Evolutionary conservation across 2,113 vertebrate genomes (phyloP), one percentile per base, ranked within the genome.

Genomic region (Sterrhoptilus dennistouni): DNA sequence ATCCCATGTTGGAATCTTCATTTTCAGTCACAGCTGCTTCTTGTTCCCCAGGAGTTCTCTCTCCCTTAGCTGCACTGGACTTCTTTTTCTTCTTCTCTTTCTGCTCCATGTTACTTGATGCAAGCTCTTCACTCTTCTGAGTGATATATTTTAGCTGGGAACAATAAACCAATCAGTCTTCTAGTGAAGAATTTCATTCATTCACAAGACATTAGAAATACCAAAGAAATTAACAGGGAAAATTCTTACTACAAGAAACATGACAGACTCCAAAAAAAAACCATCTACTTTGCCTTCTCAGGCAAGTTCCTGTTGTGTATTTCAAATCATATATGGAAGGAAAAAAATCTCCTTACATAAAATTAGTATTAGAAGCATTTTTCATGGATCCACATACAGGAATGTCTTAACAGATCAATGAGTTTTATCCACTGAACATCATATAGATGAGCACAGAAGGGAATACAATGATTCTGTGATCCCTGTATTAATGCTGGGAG

Each of bases 71-170:
- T 60, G 87, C 59, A 14, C 49, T 59, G 5, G 91, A 64, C 42
- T 97, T 97, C 87, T 97, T 97, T 57, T 91, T 97, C 88, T 95
- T 98, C 89, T 91, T 98, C 63, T 96, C 97, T 69, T 97, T 98
- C 78, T 97, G 95, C 52, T 97, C 97, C 86, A 90, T 86, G 82
- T 96, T 96, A 89, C 27, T 97, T 27, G 91, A 71, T 25, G 86
- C 31, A 14, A 98, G 65, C 36, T 97, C 97, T 42, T 98, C 96
- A 42, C 97, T 96, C 82, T 94, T 97, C 90, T 97, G 60, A 20
- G 93, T 97, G 83, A 98, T 97, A 16, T 97, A 96, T 40, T 56
- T 91, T 6, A 97, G 85, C 98, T 98, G 61, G 44, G 65, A 96
- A 91, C 27, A 94, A 49, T 24, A 79, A 96, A 53, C 6, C 45